A percentile compares a stretch with the other conserved stretches of the same genome.
These are phyloP conservation scores for Philotrypesis tridentata DNA, from an alignment of 1,140 invertebrate species.

Conservation along the genomic window DNA sequence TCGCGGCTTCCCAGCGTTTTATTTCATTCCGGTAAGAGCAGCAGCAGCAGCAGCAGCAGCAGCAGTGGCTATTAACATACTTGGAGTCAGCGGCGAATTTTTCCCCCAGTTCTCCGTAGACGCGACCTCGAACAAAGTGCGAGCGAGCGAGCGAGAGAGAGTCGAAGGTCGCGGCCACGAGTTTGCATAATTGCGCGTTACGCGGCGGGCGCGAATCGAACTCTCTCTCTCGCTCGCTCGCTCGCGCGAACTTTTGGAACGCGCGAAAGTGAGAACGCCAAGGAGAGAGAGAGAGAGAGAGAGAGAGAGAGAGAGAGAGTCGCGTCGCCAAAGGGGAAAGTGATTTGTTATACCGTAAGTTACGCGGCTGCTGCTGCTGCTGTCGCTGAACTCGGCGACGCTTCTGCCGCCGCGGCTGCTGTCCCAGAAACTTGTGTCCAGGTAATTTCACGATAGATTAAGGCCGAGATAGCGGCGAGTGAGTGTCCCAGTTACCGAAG, in stretches of 20 bases:
- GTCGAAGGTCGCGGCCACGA: slow-evolving; percentile 50
- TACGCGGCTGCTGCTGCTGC: slow-evolving; percentile 28
- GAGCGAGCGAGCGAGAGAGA: background rate
- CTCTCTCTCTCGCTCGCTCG: slow-evolving; percentile 14
- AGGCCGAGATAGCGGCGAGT: slow-evolving; percentile 33
- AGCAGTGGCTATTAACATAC: slow-evolving; percentile 68
- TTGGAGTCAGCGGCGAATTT: slow-evolving; percentile 63
- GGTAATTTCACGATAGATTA: slow-evolving; percentile 51
- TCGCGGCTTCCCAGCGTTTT: slow-evolving; percentile 60
- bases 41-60: slow-evolving; percentile 6
- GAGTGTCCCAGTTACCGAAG: slow-evolving; percentile 37
- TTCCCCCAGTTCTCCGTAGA: slow-evolving; percentile 59
- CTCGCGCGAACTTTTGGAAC: slow-evolving; percentile 53
- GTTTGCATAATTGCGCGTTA: slow-evolving; percentile 62
- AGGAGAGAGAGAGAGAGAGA: slow-evolving; percentile 26
- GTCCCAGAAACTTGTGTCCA: slow-evolving; percentile 48
- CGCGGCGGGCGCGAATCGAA: slow-evolving; percentile 49
- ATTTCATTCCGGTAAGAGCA: slow-evolving; percentile 62
- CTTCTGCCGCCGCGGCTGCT: too few relatives aligned
- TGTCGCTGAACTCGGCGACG: slow-evolving; percentile 21
- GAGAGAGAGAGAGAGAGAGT: slow-evolving; percentile 4
- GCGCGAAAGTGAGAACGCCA: slow-evolving; percentile 50
- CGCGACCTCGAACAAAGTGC: slow-evolving; percentile 34
- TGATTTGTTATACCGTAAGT: slow-evolving; percentile 55
- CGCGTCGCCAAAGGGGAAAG: slow-evolving; percentile 53